These are phyloP conservation scores for Conger conger DNA, from an alignment of 2,113 vertebrate genomes.

Conservation along the genomic window DNA sequence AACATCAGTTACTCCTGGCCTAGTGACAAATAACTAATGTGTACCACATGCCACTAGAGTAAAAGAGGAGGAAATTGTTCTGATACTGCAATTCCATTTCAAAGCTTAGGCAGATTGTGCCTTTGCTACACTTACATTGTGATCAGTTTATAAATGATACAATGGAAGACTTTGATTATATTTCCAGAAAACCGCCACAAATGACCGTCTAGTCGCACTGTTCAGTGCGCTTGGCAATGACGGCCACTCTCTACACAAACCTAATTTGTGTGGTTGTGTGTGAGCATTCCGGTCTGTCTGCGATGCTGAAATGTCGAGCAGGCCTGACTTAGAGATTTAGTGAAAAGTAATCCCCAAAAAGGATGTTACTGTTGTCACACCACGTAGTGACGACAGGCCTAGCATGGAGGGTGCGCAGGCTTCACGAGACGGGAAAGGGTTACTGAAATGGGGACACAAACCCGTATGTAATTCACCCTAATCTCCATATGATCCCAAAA, in stretches of 20 bases:
- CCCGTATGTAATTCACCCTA: slow-evolving; percentile 7
- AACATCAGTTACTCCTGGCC: slow-evolving; percentile 48
- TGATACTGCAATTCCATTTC: slow-evolving; percentile 74
- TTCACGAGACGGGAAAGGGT: background rate
- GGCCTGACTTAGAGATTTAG: background rate
- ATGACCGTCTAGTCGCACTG: no score
- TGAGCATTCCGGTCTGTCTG: background rate
- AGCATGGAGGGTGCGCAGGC: background rate
- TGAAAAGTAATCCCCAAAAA: background rate
- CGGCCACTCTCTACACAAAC: background rate
- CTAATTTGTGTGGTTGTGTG: background rate
- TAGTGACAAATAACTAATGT: slow-evolving; percentile 66
- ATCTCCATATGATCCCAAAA: slow-evolving; percentile 23
- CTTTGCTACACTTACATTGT: slow-evolving; percentile 59
- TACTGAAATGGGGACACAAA: background rate
- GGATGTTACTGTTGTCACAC: background rate
- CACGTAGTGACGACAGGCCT: no score
- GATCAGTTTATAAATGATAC: background rate
- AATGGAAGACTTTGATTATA: no score
- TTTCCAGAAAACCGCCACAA: no score
- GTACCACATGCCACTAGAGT: slow-evolving; percentile 60
- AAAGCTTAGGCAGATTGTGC: slow-evolving; percentile 46
- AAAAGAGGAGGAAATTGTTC: slow-evolving; percentile 63
- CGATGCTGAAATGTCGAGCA: background rate
- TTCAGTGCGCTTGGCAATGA: no score